Percentiles rank a stretch among this genome's conserved stretches.
Evolutionary conservation across 2,113 vertebrate genomes (phyloP).

Genomic region (Cromileptes altivelis): DNA sequence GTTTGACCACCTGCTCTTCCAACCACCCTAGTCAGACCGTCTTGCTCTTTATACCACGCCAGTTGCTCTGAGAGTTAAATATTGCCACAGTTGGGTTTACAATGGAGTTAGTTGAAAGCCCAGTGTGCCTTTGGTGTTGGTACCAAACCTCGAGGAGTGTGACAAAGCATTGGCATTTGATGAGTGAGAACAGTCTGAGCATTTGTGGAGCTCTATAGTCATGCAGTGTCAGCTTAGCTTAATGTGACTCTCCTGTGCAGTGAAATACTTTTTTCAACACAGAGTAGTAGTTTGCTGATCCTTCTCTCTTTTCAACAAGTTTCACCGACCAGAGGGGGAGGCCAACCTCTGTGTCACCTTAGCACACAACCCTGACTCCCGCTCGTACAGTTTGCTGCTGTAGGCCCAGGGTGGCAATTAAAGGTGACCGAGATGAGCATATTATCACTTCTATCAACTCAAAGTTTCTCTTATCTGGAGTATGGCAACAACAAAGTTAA

Average conservation of each 20-base stretch:
- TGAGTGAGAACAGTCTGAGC: too few relatives aligned
- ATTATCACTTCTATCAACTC: not conserved
- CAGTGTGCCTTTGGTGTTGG: too few relatives aligned
- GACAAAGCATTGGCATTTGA: too few relatives aligned
- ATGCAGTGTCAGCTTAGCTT: not conserved
- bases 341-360: not conserved
- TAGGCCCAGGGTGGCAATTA: not conserved
- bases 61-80: too few relatives aligned
- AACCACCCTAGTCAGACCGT: too few relatives aligned
- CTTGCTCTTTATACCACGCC: too few relatives aligned
- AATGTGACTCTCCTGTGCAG: not conserved
- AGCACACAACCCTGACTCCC: not conserved
- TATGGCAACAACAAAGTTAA: not conserved
- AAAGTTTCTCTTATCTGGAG: not conserved
- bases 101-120: too few relatives aligned
- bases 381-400: not conserved
- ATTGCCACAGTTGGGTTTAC: too few relatives aligned
- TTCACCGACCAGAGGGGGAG: not conserved
- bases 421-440: not conserved
- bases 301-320: not conserved
- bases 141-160: too few relatives aligned
- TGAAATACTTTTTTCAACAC: not conserved
- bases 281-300: not conserved
- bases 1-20: too few relatives aligned
- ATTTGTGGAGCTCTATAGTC: too few relatives aligned